phyloP scores from a whole-genome alignment of 2,888 invertebrate species.

The Cheilosia urbana region DNA sequence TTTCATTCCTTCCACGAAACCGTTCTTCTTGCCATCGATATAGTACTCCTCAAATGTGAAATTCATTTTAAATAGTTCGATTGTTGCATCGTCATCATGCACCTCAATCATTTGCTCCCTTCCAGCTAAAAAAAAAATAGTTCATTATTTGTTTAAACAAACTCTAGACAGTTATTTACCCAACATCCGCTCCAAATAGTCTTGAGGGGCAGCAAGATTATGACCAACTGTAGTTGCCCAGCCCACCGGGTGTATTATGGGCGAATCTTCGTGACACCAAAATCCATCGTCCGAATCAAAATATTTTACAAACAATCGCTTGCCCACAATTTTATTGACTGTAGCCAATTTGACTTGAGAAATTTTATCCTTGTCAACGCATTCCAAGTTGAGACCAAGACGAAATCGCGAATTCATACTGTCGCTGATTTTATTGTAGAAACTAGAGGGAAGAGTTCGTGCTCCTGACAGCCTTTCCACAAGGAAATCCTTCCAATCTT shows the following conservation, averaged over 20 bases:
- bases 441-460: conserved; percentile 96
- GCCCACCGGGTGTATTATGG: conserved; percentile 97
- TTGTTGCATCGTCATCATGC: conserved; percentile 91
- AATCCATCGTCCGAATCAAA: conserved; percentile 95
- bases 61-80: conserved; percentile 90
- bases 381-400: conserved; percentile 93
- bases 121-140: conserved; percentile 79
- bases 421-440: conserved; percentile 93
- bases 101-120: conserved; percentile 84
- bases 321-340: conserved; percentile 95
- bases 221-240: conserved; percentile 97
- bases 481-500: conserved; percentile 98
- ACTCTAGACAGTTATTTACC: conserved; percentile 84
- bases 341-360: conserved; percentile 96
- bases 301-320: conserved; percentile 95
- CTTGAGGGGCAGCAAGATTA: conserved; percentile 92
- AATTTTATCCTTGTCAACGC: conserved; percentile 97
- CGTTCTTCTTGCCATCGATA: conserved; percentile 84
- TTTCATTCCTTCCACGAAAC: conserved; percentile 95
- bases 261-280: conserved; percentile 98
- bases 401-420: conserved; percentile 93
- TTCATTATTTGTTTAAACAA: neutral
- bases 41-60: conserved; percentile 85
- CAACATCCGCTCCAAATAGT: conserved; percentile 90
- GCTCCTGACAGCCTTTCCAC: conserved; percentile 96